Evolutionary conservation across 2,888 invertebrate species (phyloP).

Genomic region (Drosophila percnosoma): DNA sequence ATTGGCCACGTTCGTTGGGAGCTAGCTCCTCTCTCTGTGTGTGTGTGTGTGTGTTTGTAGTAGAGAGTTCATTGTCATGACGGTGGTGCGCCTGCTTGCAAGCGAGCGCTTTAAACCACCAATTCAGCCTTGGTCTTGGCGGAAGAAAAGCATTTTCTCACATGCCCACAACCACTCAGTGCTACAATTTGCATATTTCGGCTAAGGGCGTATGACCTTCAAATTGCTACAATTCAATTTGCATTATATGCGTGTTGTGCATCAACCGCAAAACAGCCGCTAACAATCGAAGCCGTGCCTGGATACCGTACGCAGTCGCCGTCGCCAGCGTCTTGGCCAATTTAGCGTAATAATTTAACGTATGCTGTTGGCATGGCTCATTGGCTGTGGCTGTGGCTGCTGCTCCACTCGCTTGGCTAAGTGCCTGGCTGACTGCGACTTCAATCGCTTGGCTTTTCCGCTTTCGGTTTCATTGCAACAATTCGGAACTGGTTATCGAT

Average conservation of each 20-base stretch:
- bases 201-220: slow-evolving; percentile 72
- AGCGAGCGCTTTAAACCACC: slow-evolving; percentile 4
- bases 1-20: slow-evolving; percentile 82
- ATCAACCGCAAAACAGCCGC: slow-evolving; percentile 17
- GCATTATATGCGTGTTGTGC: slow-evolving; percentile 38
- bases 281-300: slow-evolving; percentile 26
- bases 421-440: slow-evolving; percentile 47
- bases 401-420: slow-evolving; percentile 50
- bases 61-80: slow-evolving; percentile 80
- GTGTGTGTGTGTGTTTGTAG: not conserved
- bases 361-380: slow-evolving; percentile 73
- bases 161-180: slow-evolving; percentile 37
- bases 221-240: slow-evolving; percentile 75
- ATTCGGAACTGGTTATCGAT: slow-evolving; percentile 81
- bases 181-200: slow-evolving; percentile 70
- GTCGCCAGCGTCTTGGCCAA: slow-evolving; percentile 62
- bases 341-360: slow-evolving; percentile 75
- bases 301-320: slow-evolving; percentile 40
- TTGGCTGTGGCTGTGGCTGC: slow-evolving; percentile 44
- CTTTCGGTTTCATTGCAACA: slow-evolving; percentile 82
- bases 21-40: slow-evolving; percentile 30
- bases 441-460: slow-evolving; percentile 74
- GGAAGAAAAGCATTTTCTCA: slow-evolving; percentile 70
- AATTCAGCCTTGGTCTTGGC: slow-evolving; percentile 33
- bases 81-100: slow-evolving; percentile 41